phyloP scores from a whole-genome alignment of 1,140 invertebrate genomes.

The Calephelis nemesis region DNA sequence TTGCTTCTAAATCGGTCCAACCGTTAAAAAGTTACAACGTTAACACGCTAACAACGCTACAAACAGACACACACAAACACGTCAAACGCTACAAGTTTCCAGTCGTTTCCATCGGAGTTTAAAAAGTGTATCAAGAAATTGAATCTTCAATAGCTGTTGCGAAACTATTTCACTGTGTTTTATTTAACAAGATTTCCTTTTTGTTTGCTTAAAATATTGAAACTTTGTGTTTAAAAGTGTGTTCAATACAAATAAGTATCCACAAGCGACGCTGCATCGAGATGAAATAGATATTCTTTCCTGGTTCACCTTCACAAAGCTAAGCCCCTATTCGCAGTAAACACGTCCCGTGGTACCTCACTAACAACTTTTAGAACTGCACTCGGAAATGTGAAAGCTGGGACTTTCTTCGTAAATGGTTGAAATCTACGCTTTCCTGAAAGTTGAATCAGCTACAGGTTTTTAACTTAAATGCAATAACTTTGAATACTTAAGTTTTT shows the following conservation, averaged over 20 bases:
- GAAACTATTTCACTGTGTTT: too few relatives aligned
- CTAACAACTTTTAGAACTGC: constrained; percentile 46
- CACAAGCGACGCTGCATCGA: not conserved
- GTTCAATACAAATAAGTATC: constrained; percentile 5
- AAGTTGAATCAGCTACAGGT: constrained; percentile 45
- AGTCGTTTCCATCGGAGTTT: too few relatives aligned
- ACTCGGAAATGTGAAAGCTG: constrained; percentile 48
- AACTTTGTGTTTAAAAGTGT: not conserved
- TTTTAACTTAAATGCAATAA: constrained; percentile 4
- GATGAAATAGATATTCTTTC: constrained; percentile 17
- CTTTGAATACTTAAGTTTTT: not conserved
- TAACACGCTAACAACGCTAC: too few relatives aligned
- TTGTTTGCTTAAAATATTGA: too few relatives aligned
- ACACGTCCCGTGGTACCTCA: constrained; percentile 47
- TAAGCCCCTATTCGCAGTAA: constrained; percentile 42
- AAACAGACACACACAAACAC: too few relatives aligned
- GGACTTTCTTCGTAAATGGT: constrained; percentile 39
- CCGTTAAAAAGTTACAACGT: too few relatives aligned
- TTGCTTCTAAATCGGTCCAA: too few relatives aligned
- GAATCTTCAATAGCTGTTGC: too few relatives aligned
- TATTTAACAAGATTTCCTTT: too few relatives aligned
- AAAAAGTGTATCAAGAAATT: too few relatives aligned
- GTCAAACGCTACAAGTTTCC: too few relatives aligned
- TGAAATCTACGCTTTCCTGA: constrained; percentile 35
- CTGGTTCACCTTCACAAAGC: constrained; percentile 25